These are phyloP conservation scores for Matsumyia berberina DNA, from an alignment of 2,888 invertebrate genomes.

Conservation along the genomic window DNA sequence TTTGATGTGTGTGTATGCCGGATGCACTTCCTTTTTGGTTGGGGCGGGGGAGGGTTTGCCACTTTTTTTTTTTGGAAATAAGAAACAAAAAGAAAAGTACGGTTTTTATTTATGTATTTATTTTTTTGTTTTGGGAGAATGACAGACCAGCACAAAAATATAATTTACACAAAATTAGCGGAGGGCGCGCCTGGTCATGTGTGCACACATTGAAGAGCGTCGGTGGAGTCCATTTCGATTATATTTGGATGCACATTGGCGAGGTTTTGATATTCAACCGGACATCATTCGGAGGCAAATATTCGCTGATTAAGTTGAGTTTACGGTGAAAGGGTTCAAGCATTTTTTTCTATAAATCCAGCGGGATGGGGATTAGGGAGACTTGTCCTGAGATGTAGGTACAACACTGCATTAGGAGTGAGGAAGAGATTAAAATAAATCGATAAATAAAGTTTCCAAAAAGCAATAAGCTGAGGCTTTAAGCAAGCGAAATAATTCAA, in stretches of 20 bases:
- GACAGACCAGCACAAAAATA: conserved; percentile 74
- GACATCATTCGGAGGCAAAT: conserved; percentile 71
- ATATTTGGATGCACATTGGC: conserved; percentile 68
- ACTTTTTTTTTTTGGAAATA: conserved; percentile 43
- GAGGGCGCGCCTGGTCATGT: conserved; percentile 74
- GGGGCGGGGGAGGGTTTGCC: conserved; percentile 34
- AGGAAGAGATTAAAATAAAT: no score
- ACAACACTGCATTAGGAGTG: conserved; percentile 49
- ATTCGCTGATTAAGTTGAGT: conserved; percentile 75
- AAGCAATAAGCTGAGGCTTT: no score
- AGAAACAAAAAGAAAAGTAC: conserved; percentile 53
- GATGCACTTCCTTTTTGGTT: conserved; percentile 55
- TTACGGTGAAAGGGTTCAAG: conserved; percentile 49
- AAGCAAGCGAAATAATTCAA: no score
- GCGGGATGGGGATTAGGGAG: not conserved
- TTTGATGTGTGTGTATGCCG: conserved; percentile 71
- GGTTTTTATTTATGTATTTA: conserved; percentile 36
- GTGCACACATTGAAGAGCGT: conserved; percentile 74
- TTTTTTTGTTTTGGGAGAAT: conserved; percentile 41
- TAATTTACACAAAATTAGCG: conserved; percentile 76
- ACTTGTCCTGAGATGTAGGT: no score
- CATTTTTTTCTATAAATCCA: conserved; percentile 11
- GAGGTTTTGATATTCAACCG: conserved; percentile 71
- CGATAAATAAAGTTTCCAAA: no score
- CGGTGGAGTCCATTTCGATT: conserved; percentile 72